These are phyloP conservation scores for Siniperca undulata DNA, from an alignment of 2,797 vertebrate species.

Conservation along the genomic window DNA sequence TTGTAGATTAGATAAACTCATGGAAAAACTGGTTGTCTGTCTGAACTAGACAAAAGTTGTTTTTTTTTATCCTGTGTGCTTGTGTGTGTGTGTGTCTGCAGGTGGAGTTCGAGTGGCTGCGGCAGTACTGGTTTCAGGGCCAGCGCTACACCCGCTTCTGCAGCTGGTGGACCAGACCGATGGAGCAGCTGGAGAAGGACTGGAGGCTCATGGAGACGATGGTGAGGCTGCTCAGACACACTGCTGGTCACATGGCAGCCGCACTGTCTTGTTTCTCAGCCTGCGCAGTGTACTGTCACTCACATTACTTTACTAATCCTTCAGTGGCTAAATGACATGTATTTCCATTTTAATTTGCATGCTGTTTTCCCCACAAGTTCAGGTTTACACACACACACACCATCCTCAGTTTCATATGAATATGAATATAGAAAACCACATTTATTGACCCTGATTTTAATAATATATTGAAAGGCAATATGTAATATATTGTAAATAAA, in stretches of 20 bases:
- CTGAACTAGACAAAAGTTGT: neutral
- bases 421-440: neutral
- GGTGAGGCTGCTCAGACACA: conserved; percentile 83
- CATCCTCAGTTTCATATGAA: neutral
- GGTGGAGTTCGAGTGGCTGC: conserved; percentile 98
- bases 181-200: conserved; percentile 91
- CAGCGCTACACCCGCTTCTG: conserved; percentile 91
- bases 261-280: neutral
- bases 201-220: conserved; percentile 96
- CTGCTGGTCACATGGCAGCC: conserved; percentile 3
- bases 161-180: conserved; percentile 94
- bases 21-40: neutral
- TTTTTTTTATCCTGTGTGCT: neutral
- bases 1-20: neutral
- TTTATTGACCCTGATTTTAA: neutral
- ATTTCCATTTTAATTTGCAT: neutral
- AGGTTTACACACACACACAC: neutral
- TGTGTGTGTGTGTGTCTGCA: conserved; percentile 66
- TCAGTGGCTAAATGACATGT: neutral
- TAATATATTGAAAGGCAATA: neutral
- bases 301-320: neutral
- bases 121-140: conserved; percentile 99
- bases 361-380: neutral
- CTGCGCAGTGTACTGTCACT: neutral
- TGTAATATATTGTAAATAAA: neutral